Evolutionary conservation across 2,113 vertebrate species (phyloP).

Genomic region (Sarotherodon lohbergeri): DNA sequence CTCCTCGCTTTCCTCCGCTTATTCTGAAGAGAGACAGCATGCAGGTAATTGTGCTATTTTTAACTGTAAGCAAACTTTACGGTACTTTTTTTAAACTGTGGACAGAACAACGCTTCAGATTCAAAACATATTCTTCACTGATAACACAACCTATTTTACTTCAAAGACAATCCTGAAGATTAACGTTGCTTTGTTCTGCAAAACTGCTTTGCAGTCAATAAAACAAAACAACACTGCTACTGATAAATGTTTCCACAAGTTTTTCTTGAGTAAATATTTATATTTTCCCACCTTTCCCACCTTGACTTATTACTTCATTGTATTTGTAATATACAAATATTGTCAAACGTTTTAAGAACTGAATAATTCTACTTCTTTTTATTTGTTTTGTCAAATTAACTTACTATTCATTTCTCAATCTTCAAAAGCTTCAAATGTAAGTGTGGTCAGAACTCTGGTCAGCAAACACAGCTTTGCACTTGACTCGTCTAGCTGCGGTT

Average conservation of each 20-base stretch:
- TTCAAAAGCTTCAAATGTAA: background rate
- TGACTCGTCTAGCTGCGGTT: background rate
- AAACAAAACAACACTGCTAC: background rate
- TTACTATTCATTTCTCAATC: background rate
- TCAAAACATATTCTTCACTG: background rate
- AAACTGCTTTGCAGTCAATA: background rate
- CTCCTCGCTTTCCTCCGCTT: background rate
- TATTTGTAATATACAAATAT: background rate
- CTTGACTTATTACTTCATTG: background rate
- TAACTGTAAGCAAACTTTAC: background rate
- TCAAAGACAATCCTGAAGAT: background rate
- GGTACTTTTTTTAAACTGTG: background rate
- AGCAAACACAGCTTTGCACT: background rate
- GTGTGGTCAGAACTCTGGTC: background rate
- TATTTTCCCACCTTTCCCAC: background rate
- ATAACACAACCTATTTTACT: background rate
- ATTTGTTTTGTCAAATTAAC: background rate
- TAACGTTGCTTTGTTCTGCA: background rate
- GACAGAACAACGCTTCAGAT: background rate
- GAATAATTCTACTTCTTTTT: background rate
- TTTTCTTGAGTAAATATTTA: background rate
- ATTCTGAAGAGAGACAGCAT: background rate
- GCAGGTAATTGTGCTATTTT: background rate
- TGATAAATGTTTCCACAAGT: background rate
- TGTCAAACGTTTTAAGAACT: background rate